Percentiles rank a stretch among this genome's conserved stretches.
These are phyloP conservation scores for Uloborus plumipes DNA, from an alignment of 2,888 invertebrate genomes.

Conservation along the genomic window DNA sequence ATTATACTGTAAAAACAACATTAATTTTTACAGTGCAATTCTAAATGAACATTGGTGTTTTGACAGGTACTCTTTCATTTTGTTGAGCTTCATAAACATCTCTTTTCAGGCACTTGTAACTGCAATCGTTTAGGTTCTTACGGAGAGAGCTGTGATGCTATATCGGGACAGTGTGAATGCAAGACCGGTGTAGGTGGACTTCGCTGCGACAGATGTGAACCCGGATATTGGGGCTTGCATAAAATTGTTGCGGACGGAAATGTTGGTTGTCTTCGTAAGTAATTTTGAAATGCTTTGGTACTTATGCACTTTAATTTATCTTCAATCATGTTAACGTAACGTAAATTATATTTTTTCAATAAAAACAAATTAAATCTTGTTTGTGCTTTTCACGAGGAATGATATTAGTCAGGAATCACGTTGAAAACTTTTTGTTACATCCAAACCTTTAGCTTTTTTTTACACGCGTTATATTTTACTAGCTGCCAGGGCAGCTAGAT, in stretches of 20 bases:
- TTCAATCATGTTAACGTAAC: background rate
- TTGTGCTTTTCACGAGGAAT: background rate
- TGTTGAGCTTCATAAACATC: too few species aligned
- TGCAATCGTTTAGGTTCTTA: conserved; percentile 84
- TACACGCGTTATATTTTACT: too few species aligned
- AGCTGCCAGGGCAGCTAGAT: too few species aligned
- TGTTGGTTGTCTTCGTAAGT: conserved; percentile 73
- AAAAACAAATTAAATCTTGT: too few species aligned
- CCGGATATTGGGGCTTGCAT: conserved; percentile 90
- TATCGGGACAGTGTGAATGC: conserved; percentile 85
- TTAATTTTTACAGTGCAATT: too few species aligned
- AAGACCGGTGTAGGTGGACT: conserved; percentile 88
- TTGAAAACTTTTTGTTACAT: too few species aligned
- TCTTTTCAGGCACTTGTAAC: conserved; percentile 75
- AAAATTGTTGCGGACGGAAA: conserved; percentile 72
- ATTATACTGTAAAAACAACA: too few species aligned
- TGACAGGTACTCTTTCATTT: too few species aligned
- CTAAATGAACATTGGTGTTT: too few species aligned
- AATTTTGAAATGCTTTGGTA: background rate
- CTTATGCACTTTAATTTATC: background rate
- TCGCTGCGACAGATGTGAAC: conserved; percentile 89
- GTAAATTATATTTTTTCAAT: conserved; percentile 2
- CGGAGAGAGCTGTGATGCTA: conserved; percentile 82
- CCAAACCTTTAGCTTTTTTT: too few species aligned
- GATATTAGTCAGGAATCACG: background rate